Percentiles rank a stretch among this genome's conserved stretches.
phyloP scores from a whole-genome alignment of 2,797 vertebrate species.

The Podarcis siculus region DNA sequence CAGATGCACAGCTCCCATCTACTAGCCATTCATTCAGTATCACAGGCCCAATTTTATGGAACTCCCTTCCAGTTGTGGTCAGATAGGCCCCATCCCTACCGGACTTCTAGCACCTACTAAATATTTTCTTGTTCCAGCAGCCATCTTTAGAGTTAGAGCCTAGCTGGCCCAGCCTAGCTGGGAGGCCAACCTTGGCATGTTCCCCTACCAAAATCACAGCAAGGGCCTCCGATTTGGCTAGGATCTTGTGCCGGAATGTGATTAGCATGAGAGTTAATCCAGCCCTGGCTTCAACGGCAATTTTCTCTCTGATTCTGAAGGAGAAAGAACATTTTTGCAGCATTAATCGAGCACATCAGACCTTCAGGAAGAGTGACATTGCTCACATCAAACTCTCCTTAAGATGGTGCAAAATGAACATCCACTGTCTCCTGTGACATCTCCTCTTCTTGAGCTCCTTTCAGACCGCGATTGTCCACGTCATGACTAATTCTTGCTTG shows the following conservation, averaged over 20 bases:
- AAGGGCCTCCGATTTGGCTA: not conserved
- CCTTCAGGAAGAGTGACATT: not conserved
- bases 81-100: too few relatives aligned
- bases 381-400: conserved; percentile 3
- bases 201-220: not conserved
- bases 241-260: not conserved
- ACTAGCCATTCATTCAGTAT: too few relatives aligned
- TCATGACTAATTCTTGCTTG: not conserved
- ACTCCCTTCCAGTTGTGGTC: too few relatives aligned
- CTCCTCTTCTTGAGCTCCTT: not conserved
- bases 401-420: conserved; percentile 4
- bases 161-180: not conserved
- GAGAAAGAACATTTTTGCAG: not conserved
- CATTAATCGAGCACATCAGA: not conserved
- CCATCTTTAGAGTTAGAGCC: not conserved
- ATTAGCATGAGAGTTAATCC: not conserved
- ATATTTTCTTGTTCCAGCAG: too few relatives aligned
- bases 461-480: not conserved
- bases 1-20: too few relatives aligned
- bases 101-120: too few relatives aligned
- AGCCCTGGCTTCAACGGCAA: not conserved
- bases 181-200: not conserved
- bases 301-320: not conserved
- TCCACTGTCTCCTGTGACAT: not conserved
- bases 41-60: too few relatives aligned